phyloP scores from a whole-genome alignment of 1,140 invertebrate genomes.

The Drosophila yakuba region DNA sequence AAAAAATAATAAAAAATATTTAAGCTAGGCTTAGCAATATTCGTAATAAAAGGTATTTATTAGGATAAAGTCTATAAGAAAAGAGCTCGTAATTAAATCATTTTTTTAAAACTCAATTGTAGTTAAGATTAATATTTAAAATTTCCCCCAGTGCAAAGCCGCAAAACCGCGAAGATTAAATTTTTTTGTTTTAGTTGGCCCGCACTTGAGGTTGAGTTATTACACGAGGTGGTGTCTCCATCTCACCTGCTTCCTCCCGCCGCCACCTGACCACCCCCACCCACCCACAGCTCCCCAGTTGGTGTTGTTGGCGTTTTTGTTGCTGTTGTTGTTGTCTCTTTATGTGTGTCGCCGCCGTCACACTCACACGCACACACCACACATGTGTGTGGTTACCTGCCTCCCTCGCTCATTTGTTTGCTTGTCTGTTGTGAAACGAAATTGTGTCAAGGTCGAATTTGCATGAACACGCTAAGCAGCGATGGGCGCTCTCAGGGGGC shows the following conservation, averaged over 20 bases:
- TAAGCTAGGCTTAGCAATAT: no score
- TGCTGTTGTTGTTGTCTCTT: slow-evolving; percentile 22
- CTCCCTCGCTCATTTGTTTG: slow-evolving; percentile 75
- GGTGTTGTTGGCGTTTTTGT: not conserved
- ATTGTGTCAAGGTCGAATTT: slow-evolving; percentile 82
- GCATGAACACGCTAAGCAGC: slow-evolving; percentile 78
- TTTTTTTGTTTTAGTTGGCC: slow-evolving; percentile 55
- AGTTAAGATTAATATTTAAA: no score
- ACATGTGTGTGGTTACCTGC: slow-evolving; percentile 30
- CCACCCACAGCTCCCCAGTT: not conserved
- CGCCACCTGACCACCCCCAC: slow-evolving; percentile 8
- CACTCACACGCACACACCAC: slow-evolving; percentile 34
- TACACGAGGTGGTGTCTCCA: slow-evolving; percentile 63
- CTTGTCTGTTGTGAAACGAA: slow-evolving; percentile 79
- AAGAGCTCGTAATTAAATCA: no score
- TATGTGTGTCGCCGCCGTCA: slow-evolving; percentile 54
- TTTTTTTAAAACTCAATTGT: no score
- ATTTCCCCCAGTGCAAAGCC: slow-evolving; percentile 33
- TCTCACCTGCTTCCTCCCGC: slow-evolving; percentile 36
- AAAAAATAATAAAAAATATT: no score
- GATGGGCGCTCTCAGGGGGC: slow-evolving; percentile 4
- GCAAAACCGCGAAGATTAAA: slow-evolving; percentile 34
- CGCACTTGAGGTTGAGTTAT: slow-evolving; percentile 74
- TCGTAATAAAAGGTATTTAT: no score
- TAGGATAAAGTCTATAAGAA: no score